A percentile compares a stretch with the other conserved stretches of the same genome.
Conservation (phyloP, 2,797 vertebrate species). For the Botia almorhae region DNA sequence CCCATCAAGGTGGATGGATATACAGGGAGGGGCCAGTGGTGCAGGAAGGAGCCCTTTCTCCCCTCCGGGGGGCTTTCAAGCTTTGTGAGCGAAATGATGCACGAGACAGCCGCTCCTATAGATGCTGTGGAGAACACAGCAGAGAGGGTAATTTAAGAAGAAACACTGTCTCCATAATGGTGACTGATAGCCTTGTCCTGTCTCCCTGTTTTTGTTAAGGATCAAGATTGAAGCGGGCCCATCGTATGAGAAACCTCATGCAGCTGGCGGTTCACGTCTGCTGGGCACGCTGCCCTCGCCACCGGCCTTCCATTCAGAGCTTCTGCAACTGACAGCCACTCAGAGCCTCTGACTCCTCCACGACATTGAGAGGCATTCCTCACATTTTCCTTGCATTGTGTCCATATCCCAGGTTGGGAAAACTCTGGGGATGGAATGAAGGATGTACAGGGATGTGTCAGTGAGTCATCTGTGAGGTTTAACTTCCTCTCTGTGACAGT, state of each 20-base stretch:
- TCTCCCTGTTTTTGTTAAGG: conserved; percentile 84
- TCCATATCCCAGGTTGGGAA: conserved; percentile 53
- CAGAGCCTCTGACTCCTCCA: conserved; percentile 51
- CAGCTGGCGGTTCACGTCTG: conserved; percentile 82
- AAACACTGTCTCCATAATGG: conserved; percentile 88
- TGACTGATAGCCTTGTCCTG: conserved; percentile 87
- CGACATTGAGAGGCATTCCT: conserved; percentile 61
- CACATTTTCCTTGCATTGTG: conserved; percentile 56
- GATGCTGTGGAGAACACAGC: conserved; percentile 85
- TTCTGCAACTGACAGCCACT: conserved; percentile 69
- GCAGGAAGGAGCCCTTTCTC: conserved; percentile 77
- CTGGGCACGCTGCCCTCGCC: conserved; percentile 73
- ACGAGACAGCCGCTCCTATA: conserved; percentile 88
- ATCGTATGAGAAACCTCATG: conserved; percentile 79
- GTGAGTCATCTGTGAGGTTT: conserved; percentile 39
- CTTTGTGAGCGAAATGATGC: conserved; percentile 88
- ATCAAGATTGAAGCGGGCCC: conserved; percentile 77
- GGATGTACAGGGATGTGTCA: conserved; percentile 32
- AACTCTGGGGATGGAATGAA: conserved; percentile 40
- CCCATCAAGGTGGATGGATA: conserved; percentile 82
- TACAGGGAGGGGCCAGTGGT: conserved; percentile 75
- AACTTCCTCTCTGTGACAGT: conserved; percentile 54
- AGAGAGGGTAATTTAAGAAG: conserved; percentile 86
- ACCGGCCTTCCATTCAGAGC: conserved; percentile 78
- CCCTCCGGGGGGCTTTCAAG: conserved; percentile 79